phyloP scores from a whole-genome alignment of 2,113 vertebrate species.

The Campylorhamphus procurvoides region DNA sequence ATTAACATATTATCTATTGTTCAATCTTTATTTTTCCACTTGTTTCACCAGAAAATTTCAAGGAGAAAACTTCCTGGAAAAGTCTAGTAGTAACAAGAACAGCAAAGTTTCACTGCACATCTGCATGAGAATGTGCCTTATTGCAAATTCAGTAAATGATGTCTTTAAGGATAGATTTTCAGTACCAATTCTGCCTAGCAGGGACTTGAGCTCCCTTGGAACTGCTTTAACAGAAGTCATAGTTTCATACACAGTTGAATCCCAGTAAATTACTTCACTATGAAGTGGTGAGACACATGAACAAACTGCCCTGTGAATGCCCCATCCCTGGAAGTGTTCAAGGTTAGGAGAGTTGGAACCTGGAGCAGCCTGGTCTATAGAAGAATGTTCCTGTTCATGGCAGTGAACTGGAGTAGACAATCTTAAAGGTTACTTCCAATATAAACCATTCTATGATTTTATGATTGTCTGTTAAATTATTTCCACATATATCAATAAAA shows the following conservation, averaged over 20 bases:
- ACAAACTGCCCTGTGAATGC: neutral
- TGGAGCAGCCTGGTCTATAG: neutral
- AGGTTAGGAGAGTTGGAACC: neutral
- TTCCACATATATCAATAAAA: neutral
- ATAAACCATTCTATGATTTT: neutral
- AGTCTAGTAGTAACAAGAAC: neutral
- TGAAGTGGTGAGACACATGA: neutral
- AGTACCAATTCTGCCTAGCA: neutral
- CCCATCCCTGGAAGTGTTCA: rapidly evolving
- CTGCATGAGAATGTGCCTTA: neutral
- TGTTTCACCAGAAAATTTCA: neutral
- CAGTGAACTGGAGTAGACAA: neutral
- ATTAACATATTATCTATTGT: neutral
- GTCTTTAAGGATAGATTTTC: neutral
- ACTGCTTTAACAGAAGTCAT: neutral
- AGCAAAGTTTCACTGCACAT: neutral
- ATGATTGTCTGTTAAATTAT: neutral
- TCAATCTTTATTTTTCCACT: neutral
- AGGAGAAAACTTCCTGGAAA: neutral
- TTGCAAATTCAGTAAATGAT: neutral
- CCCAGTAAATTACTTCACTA: neutral
- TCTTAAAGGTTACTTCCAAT: neutral
- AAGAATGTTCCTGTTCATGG: neutral
- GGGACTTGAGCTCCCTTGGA: neutral
- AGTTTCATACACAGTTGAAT: neutral